phyloP scores from a whole-genome alignment of 2,797 vertebrate species.

The Enteromius viviparus region DNA sequence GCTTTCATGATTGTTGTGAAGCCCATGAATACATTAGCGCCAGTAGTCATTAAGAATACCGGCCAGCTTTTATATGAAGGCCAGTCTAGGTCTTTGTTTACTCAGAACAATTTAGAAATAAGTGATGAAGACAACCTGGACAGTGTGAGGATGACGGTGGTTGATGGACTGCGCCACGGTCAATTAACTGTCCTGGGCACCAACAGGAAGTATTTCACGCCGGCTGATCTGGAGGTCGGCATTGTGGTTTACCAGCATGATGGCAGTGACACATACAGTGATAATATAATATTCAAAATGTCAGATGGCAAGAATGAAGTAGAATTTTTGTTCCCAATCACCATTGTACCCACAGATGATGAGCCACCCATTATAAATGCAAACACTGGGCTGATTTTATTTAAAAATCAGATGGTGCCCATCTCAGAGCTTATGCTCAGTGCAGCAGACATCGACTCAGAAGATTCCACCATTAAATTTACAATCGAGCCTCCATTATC shows the following conservation, averaged over 20 bases:
- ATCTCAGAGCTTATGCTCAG: slow-evolving; percentile 85
- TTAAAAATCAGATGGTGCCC: slow-evolving; percentile 86
- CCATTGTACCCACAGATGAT: slow-evolving; percentile 91
- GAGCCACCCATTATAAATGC: slow-evolving; percentile 90
- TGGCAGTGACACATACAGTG: slow-evolving; percentile 89
- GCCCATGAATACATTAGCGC: slow-evolving; percentile 92
- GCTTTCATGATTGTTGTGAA: slow-evolving; percentile 95
- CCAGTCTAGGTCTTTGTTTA: slow-evolving; percentile 88
- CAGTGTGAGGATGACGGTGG: slow-evolving; percentile 81
- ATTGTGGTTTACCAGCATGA: slow-evolving; percentile 90
- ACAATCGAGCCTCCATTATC: slow-evolving; percentile 79
- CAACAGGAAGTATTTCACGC: slow-evolving; percentile 82
- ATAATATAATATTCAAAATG: slow-evolving; percentile 92
- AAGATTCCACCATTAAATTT: slow-evolving; percentile 89
- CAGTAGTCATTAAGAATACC: slow-evolving; percentile 88
- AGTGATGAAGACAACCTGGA: slow-evolving; percentile 92
- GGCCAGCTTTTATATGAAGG: slow-evolving; percentile 96
- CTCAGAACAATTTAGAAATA: slow-evolving; percentile 84
- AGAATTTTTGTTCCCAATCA: slow-evolving; percentile 94
- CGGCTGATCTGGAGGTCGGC: slow-evolving; percentile 82
- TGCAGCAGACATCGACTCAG: slow-evolving; percentile 92
- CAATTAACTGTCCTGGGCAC: slow-evolving; percentile 80
- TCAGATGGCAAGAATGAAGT: slow-evolving; percentile 88
- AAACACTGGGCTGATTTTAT: slow-evolving; percentile 89
- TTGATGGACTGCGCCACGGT: slow-evolving; percentile 89